Conservation (phyloP, 2,113 vertebrate genomes). For the Calyptommatus sinebrachiatus region DNA sequence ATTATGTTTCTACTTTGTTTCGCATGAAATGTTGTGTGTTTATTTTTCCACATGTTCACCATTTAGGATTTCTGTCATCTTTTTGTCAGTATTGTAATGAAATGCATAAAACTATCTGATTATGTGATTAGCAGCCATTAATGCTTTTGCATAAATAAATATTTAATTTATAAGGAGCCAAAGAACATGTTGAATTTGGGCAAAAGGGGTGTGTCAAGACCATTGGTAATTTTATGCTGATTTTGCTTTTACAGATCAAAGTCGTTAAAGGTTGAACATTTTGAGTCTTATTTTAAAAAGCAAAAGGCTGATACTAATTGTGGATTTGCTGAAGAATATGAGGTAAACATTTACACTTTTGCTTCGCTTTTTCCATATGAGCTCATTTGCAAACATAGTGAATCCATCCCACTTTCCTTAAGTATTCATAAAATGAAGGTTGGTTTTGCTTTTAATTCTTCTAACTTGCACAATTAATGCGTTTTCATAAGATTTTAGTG, state of each 20-base stretch:
- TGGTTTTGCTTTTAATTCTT: not conserved
- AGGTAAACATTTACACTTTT: constrained; percentile 69
- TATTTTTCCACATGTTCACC: not conserved
- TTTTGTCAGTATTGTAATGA: not conserved
- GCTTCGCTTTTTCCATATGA: not conserved
- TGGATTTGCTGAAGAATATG: constrained; percentile 95
- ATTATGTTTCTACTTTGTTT: not conserved
- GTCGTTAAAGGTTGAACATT: constrained; percentile 83
- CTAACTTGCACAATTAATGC: not conserved
- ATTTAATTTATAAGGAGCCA: not conserved
- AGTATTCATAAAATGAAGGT: not conserved
- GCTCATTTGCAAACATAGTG: not conserved
- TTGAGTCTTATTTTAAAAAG: constrained; percentile 86
- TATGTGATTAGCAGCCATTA: not conserved
- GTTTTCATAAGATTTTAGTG: constrained; percentile 1
- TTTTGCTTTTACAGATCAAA: constrained; percentile 67
- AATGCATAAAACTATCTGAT: not conserved
- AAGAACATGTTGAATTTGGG: not conserved
- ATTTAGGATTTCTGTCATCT: not conserved
- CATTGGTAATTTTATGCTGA: not conserved
- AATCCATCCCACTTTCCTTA: not conserved
- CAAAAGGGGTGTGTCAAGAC: not conserved
- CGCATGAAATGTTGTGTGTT: not conserved
- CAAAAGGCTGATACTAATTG: constrained; percentile 92
- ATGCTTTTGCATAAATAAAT: not conserved